phyloP scores from a whole-genome alignment of 2,888 invertebrate genomes.

The Globia sparganii region DNA sequence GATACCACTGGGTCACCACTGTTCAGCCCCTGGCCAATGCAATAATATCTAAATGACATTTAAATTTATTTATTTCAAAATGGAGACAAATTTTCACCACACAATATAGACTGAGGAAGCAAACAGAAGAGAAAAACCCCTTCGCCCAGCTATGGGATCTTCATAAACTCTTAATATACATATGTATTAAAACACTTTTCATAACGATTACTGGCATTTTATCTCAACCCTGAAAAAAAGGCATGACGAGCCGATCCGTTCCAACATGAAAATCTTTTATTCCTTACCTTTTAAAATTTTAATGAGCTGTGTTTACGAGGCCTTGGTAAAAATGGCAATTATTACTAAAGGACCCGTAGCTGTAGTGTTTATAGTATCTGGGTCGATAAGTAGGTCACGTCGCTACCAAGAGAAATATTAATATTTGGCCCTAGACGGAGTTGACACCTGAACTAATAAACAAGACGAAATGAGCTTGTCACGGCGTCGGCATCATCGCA shows the following conservation, averaged over 20 bases:
- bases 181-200: conserved; percentile 10
- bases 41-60: neutral
- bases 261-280: conserved; percentile 26
- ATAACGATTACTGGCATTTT: conserved; percentile 20
- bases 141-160: neutral
- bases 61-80: neutral
- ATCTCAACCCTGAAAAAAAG: conserved; percentile 21
- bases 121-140: neutral
- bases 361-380: conserved; percentile 13
- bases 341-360: conserved; percentile 18
- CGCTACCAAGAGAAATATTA: conserved; percentile 52
- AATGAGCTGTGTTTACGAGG: conserved; percentile 42
- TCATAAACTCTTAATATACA: neutral
- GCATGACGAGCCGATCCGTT: neutral
- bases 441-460: conserved; percentile 64
- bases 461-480: conserved; percentile 63
- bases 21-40: neutral
- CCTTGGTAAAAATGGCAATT: conserved; percentile 39
- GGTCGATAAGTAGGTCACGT: conserved; percentile 52
- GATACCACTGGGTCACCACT: no score
- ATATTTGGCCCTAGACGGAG: conserved; percentile 54
- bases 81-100: neutral
- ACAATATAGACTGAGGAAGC: neutral
- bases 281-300: conserved; percentile 30
- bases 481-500: conserved; percentile 35